Conservation (phyloP, 2,113 vertebrate genomes). For the Chaetura pelagica region DNA sequence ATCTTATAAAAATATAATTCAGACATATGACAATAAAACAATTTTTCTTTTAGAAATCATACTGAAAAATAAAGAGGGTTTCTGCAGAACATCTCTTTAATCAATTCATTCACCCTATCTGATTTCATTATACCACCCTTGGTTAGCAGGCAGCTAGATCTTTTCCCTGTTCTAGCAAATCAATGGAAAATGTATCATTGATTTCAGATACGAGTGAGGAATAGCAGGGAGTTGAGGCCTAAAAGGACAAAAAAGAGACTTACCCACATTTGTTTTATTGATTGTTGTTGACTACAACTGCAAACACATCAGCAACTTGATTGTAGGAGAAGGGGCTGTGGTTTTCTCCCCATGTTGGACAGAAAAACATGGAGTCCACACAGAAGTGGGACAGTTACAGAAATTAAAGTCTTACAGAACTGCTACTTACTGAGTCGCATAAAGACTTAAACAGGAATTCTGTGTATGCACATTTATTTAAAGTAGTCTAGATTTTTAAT, state of each 20-base stretch:
- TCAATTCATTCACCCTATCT: neutral
- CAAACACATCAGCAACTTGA: neutral
- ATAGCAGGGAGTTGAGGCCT: neutral
- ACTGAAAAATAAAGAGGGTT: neutral
- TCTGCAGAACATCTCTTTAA: neutral
- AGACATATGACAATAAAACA: neutral
- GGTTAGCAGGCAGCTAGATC: neutral
- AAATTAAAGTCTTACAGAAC: neutral
- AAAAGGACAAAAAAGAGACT: neutral
- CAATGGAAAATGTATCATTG: neutral
- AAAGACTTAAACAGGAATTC: neutral
- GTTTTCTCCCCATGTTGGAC: neutral
- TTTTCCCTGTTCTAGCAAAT: neutral
- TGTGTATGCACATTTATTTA: neutral
- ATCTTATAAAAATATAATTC: neutral
- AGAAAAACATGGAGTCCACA: neutral
- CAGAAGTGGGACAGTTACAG: neutral
- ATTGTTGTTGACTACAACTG: neutral
- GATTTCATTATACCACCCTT: neutral
- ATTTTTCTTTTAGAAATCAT: neutral
- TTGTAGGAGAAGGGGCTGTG: neutral
- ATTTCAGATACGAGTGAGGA: constrained; percentile 24
- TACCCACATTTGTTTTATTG: constrained; percentile 28
- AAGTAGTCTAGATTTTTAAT: neutral
- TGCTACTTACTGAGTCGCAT: neutral